Evolutionary conservation across 2,888 invertebrate genomes (phyloP), one percentile per base, ranked within the genome.

Genomic region (Drosophila maculinotata): DNA sequence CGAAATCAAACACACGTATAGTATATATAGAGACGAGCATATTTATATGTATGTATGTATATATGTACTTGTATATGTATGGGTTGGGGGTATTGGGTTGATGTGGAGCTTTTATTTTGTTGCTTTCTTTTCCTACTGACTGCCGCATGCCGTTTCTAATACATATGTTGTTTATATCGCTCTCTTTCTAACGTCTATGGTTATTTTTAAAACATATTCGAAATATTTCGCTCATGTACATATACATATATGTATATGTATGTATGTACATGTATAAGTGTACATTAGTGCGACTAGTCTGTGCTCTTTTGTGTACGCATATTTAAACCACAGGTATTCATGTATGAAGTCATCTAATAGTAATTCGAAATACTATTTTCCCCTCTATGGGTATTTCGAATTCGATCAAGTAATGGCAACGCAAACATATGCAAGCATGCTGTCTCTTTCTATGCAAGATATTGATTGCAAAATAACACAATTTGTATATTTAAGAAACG

Each of bases 201-300:
- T 77, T 87, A 85, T 87, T 83, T 83, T 87, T 87, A 83, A 76
- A 81, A 74, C 76, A 85, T 76, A 78, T 82, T 73, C 76, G 85
- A 78, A 87, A 76, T 81, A 73, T 81, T 81, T 86, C 48, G 74
- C 80, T 58, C 78, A 60, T 76, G 44, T 69, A 57, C 64, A 62
- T 57, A 66, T 60, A 69, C 57, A 59, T 14, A 38, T 38, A 53
- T 17, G 53, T 47, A 47, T 54, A 45, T 69, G 49, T 41, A 25
- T 39, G 54, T 45, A 39, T 33, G 23, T 48, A 48, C 64, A 7
- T 60, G 42, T 60, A 7, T 70, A 48, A 31, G 36, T 41, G 56
- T 58, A 49, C 36, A 47, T 67, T 39, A 41, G 10, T 35, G 51
- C 41, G 49, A 54, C 53, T 42, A 42, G 65, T 39, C 58, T 59